Conservation (phyloP, 2,888 invertebrate species). For the Eupithecia pulchellata region DNA sequence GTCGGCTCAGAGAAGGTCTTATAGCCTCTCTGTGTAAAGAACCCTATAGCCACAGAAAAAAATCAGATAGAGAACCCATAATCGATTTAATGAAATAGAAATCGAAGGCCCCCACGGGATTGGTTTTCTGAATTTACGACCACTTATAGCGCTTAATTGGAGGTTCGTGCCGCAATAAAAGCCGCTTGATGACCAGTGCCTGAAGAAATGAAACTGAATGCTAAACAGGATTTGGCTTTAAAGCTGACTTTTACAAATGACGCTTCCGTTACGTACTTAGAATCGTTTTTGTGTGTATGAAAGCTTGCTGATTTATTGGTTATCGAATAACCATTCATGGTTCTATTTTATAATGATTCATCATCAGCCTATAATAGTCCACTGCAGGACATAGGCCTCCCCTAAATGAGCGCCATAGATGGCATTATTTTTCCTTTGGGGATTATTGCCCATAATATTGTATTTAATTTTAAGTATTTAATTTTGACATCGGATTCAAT, state of each 20-base stretch:
- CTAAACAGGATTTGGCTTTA: conserved; percentile 53
- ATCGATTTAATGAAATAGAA: conserved; percentile 81
- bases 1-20: not conserved
- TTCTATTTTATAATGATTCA: too few relatives aligned
- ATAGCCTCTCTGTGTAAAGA: not conserved
- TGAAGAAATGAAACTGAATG: conserved; percentile 62
- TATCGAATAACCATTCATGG: not conserved
- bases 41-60: conserved; percentile 64
- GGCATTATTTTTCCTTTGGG: too few relatives aligned
- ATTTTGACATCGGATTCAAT: too few relatives aligned
- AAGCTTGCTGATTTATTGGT: not conserved
- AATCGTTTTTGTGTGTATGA: conserved; percentile 23
- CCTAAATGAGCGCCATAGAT: too few relatives aligned
- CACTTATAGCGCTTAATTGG: conserved; percentile 78
- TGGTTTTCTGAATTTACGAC: conserved; percentile 78
- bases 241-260: conserved; percentile 59
- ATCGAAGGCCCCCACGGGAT: conserved; percentile 74
- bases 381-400: too few relatives aligned
- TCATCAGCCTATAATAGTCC: too few relatives aligned
- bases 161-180: conserved; percentile 79
- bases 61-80: conserved; percentile 69
- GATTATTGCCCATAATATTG: too few relatives aligned
- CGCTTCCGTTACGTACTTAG: conserved; percentile 44
- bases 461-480: too few relatives aligned
- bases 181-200: conserved; percentile 73